Conservation (phyloP, 2,888 invertebrate species). For the Calliphora vomitoria region DNA sequence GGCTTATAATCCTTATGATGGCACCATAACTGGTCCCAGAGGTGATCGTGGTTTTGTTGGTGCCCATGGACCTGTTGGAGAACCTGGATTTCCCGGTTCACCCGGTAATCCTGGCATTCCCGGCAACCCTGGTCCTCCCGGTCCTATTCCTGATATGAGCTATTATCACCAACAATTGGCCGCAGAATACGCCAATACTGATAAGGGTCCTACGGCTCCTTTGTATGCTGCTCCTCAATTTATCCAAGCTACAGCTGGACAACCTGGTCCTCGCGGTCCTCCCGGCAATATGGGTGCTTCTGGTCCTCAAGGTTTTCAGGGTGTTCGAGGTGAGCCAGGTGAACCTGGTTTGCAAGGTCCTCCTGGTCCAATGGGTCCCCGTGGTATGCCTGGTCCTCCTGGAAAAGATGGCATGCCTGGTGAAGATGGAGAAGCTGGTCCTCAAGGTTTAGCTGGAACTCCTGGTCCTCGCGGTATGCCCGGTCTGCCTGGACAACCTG, state of each 20-base stretch:
- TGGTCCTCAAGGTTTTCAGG: conserved; percentile 93
- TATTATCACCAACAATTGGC: conserved; percentile 91
- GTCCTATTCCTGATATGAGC: conserved; percentile 84
- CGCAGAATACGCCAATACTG: conserved; percentile 88
- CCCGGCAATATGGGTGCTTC: conserved; percentile 88
- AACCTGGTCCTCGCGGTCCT: conserved; percentile 92
- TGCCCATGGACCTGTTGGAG: conserved; percentile 77
- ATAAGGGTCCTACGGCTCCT: conserved; percentile 89
- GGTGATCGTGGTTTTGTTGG: conserved; percentile 89
- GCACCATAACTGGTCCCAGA: conserved; percentile 85
- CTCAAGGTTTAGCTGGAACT: conserved; percentile 89
- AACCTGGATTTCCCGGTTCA: conserved; percentile 79
- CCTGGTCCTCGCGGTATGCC: conserved; percentile 90
- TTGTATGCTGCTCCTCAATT: conserved; percentile 89
- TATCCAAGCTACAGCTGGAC: conserved; percentile 92
- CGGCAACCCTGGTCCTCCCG: conserved; percentile 88
- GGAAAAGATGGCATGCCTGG: conserved; percentile 90
- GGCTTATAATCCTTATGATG: conserved; percentile 71
- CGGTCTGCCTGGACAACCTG: conserved; percentile 92
- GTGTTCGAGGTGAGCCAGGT: conserved; percentile 91
- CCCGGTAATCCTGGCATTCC: conserved; percentile 84
- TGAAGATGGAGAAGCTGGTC: conserved; percentile 92
- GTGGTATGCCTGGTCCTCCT: conserved; percentile 90
- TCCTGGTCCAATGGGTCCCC: conserved; percentile 89
- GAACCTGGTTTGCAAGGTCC: conserved; percentile 90